Conservation (phyloP, 2,888 invertebrate genomes). For the Cantharis lateralis region DNA sequence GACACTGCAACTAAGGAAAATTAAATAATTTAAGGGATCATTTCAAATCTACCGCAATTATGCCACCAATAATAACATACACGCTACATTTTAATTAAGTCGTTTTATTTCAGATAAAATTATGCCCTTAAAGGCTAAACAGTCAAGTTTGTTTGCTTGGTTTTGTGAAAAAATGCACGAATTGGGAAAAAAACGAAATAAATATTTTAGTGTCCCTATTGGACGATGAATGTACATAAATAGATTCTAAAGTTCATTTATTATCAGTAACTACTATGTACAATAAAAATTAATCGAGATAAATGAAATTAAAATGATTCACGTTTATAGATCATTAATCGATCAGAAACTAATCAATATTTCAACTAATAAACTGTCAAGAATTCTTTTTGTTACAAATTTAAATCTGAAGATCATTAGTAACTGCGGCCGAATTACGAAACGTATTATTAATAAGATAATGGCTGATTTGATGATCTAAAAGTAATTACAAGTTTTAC, state of each 20-base stretch:
- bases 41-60: slow-evolving; percentile 23
- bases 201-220: neutral
- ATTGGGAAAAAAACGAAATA: neutral
- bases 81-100: slow-evolving; percentile 27
- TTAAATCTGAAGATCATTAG: neutral
- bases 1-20: slow-evolving; percentile 8
- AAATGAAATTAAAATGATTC: neutral
- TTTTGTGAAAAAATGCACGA: neutral
- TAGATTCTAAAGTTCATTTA: neutral
- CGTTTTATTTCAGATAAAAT: neutral
- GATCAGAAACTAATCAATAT: slow-evolving; percentile 19
- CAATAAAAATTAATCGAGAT: neutral
- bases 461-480: slow-evolving; percentile 27
- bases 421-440: slow-evolving; percentile 18
- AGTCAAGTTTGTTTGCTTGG: neutral
- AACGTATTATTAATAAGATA: slow-evolving; percentile 29
- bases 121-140: neutral
- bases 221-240: neutral
- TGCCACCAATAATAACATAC: slow-evolving; percentile 13
- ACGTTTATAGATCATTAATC: slow-evolving; percentile 2
- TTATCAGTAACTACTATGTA: neutral
- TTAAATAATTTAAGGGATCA: slow-evolving; percentile 16
- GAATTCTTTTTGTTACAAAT: slow-evolving; percentile 7
- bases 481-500: slow-evolving; percentile 41
- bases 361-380: slow-evolving; percentile 11